Conservation (phyloP, 2,113 vertebrate species). For the Piprites chloris region DNA sequence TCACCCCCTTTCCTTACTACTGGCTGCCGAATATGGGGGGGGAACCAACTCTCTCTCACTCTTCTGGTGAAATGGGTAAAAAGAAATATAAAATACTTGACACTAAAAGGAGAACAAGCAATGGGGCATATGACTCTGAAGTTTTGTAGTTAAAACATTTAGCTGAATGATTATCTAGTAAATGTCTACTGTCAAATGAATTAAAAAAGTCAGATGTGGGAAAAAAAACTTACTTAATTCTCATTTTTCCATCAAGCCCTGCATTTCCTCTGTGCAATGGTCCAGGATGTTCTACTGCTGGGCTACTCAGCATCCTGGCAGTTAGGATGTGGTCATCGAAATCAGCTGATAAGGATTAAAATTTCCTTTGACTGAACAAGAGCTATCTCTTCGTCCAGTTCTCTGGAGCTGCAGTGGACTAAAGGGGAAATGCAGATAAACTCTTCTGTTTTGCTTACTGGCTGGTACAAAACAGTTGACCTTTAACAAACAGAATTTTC, state of each 20-base stretch:
- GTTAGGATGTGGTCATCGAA: fast-evolving
- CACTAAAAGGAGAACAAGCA: background rate
- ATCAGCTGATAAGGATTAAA: background rate
- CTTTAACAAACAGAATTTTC: background rate
- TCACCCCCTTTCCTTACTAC: background rate
- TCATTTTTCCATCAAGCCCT: background rate
- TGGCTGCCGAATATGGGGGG: background rate
- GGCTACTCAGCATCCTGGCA: background rate
- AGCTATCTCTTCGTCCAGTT: background rate
- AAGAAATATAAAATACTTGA: background rate
- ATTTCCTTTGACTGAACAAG: background rate
- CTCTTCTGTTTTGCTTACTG: background rate
- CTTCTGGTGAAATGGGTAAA: background rate
- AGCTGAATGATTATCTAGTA: background rate
- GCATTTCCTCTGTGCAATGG: background rate
- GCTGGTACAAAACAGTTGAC: background rate
- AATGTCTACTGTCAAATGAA: background rate
- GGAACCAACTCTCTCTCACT: background rate
- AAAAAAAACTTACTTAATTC: background rate
- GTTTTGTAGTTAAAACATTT: background rate
- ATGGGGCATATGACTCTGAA: background rate
- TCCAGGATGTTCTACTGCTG: background rate
- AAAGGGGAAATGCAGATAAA: background rate
- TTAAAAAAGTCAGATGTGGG: background rate
- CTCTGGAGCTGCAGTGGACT: background rate